Conservation (phyloP, 2,797 vertebrate species). For the Hyperoplus immaculatus region DNA sequence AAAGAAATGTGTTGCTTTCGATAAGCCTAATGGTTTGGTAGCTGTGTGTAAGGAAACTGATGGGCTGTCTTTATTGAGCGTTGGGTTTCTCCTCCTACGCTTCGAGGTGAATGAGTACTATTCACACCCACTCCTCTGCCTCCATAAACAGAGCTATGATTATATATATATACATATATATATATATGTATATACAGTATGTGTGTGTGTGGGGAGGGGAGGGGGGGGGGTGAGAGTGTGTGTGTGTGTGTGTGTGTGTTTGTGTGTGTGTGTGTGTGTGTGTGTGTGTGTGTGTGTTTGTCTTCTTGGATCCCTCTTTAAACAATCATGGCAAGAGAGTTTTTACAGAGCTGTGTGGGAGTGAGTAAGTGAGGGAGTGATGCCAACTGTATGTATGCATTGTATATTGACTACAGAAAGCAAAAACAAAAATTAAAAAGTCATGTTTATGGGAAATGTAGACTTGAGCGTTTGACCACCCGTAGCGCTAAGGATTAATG, state of each 20-base stretch:
- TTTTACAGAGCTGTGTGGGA: slow-evolving; percentile 15
- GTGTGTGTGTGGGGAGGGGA: too few species aligned
- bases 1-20: slow-evolving; percentile 35
- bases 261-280: too few species aligned
- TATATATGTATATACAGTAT: neutral
- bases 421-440: too few species aligned
- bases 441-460: neutral
- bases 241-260: too few species aligned
- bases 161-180: slow-evolving; percentile 30
- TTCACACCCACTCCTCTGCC: slow-evolving; percentile 46
- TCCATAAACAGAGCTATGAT: slow-evolving; percentile 33
- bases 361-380: neutral
- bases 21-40: slow-evolving; percentile 39
- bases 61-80: slow-evolving; percentile 56
- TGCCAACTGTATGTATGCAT: neutral
- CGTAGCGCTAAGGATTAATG: neutral
- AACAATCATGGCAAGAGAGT: slow-evolving; percentile 29
- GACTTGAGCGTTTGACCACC: neutral
- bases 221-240: too few species aligned
- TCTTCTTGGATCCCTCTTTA: slow-evolving; percentile 12
- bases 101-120: slow-evolving; percentile 41
- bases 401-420: too few species aligned
- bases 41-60: slow-evolving; percentile 52
- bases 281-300: slow-evolving; percentile 16
- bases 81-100: slow-evolving; percentile 63